These are phyloP conservation scores for Lasioglossum zephyrum DNA, from an alignment of 2,888 invertebrate genomes.

Conservation along the genomic window DNA sequence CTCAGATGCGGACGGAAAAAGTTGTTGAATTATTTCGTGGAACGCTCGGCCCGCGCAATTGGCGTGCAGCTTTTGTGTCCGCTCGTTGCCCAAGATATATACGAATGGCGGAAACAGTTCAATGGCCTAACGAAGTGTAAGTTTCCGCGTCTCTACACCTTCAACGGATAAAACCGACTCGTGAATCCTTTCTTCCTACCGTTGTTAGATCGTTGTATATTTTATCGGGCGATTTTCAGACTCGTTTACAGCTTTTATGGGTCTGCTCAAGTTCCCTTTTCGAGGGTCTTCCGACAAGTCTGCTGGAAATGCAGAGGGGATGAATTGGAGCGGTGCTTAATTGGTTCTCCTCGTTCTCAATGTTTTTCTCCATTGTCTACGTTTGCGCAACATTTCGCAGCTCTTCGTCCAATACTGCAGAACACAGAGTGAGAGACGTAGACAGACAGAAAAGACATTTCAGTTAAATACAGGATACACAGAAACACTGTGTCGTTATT, in stretches of 20 bases:
- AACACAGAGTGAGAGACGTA: too few relatives aligned
- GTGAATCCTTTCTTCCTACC: not conserved
- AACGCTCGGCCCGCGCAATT: conserved; percentile 15
- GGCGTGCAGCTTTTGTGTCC: not conserved
- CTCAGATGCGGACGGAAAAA: conserved; percentile 13
- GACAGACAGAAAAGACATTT: too few relatives aligned
- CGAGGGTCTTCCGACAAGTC: not conserved
- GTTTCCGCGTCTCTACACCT: conserved; percentile 5
- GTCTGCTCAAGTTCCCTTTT: not conserved
- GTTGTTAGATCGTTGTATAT: not conserved
- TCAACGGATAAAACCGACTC: not conserved
- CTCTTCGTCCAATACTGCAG: too few relatives aligned
- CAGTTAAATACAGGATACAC: too few relatives aligned
- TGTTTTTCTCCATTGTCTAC: not conserved
- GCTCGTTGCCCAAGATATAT: not conserved
- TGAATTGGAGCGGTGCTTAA: not conserved
- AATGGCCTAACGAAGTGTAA: conserved; percentile 9
- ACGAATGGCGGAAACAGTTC: not conserved
- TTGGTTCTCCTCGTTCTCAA: not conserved
- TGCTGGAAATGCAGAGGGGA: not conserved
- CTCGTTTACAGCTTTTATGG: not conserved
- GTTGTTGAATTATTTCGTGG: conserved; percentile 14
- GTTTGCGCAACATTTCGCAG: too few relatives aligned
- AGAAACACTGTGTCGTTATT: too few relatives aligned
- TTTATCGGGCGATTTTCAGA: not conserved